Evolutionary conservation across 2,797 vertebrate species (phyloP).

Genomic region (Choloepus didactylus): DNA sequence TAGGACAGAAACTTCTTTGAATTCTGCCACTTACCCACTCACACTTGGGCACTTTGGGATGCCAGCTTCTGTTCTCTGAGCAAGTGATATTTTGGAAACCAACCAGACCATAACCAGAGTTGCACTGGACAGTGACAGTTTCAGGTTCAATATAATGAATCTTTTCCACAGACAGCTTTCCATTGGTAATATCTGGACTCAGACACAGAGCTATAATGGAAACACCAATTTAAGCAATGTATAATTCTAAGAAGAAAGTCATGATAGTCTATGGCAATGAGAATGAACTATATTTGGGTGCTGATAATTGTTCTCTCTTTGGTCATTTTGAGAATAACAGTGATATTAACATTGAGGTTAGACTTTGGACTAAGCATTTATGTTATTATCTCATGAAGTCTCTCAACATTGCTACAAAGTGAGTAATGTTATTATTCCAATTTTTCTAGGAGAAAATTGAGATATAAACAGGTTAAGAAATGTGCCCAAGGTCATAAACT

Average conservation of each 20-base stretch:
- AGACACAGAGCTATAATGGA: slow-evolving; percentile 67
- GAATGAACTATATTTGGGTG: neutral
- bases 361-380: neutral
- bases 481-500: neutral
- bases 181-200: slow-evolving; percentile 65
- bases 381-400: neutral
- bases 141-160: neutral
- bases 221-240: slow-evolving; percentile 15
- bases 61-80: slow-evolving; percentile 66
- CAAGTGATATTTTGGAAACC: slow-evolving; percentile 68
- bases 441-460: slow-evolving; percentile 40
- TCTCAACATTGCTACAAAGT: neutral
- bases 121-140: slow-evolving; percentile 54
- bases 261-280: neutral
- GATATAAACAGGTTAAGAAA: neutral
- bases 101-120: slow-evolving; percentile 35
- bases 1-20: neutral
- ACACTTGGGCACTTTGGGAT: slow-evolving; percentile 71
- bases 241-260: neutral
- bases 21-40: slow-evolving; percentile 75
- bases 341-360: neutral
- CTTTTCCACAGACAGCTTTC: slow-evolving; percentile 4
- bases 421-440: neutral
- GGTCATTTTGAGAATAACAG: neutral
- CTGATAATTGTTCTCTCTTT: neutral